These are phyloP conservation scores for Popillia japonica DNA, from an alignment of 1,140 invertebrate genomes.

Conservation along the genomic window DNA sequence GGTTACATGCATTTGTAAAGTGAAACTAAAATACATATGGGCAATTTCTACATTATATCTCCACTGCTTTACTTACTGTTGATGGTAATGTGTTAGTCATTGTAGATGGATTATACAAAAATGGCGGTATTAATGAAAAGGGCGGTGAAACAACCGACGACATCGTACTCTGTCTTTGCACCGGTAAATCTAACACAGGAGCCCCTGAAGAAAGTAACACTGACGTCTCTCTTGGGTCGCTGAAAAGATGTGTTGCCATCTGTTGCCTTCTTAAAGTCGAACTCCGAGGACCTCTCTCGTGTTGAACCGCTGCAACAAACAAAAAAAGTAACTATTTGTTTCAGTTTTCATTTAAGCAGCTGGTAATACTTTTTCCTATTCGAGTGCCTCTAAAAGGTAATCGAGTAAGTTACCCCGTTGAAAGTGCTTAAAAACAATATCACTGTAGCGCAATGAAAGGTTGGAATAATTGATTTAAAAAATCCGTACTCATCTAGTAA, in stretches of 20 bases:
- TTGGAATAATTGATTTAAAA: too few species aligned
- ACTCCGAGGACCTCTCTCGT: constrained; percentile 95
- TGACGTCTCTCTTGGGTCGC: constrained; percentile 64
- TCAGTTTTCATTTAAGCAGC: not conserved
- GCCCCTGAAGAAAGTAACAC: constrained; percentile 54
- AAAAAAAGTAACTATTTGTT: constrained; percentile 36
- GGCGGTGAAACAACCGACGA: constrained; percentile 45
- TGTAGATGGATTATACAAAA: constrained; percentile 48
- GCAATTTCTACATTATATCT: too few species aligned
- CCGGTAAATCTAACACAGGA: constrained; percentile 64
- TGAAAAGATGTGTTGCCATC: constrained; percentile 69
- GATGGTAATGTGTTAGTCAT: constrained; percentile 46
- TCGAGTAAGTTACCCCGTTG: too few species aligned
- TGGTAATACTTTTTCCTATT: not conserved
- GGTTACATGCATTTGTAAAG: too few species aligned
- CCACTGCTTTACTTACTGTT: constrained; percentile 32
- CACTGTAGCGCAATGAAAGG: too few species aligned
- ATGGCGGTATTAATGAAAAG: constrained; percentile 46
- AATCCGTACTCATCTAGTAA: too few species aligned
- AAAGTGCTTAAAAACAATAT: too few species aligned
- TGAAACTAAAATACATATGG: too few species aligned
- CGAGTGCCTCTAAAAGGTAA: too few species aligned
- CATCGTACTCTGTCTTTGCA: constrained; percentile 61
- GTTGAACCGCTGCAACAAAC: constrained; percentile 87
- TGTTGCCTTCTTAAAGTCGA: constrained; percentile 86